Conservation (phyloP, 2,797 vertebrate species). For the Thripadectes ignobilis region DNA sequence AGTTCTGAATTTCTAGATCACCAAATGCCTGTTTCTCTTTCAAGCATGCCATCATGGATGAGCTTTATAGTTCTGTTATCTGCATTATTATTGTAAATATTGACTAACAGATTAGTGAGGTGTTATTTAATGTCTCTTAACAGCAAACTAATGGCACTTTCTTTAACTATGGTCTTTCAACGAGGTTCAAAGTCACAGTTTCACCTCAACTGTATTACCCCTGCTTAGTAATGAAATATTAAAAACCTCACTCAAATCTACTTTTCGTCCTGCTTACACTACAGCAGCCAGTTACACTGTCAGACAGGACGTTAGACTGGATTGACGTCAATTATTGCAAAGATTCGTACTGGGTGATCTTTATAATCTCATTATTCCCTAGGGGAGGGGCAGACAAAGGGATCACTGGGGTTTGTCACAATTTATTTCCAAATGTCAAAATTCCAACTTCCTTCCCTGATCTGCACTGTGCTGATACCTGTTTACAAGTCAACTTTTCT, state of each 20-base stretch:
- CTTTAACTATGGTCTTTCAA: neutral
- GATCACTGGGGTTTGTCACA: neutral
- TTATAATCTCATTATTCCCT: neutral
- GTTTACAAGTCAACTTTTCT: neutral
- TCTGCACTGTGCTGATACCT: neutral
- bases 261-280: neutral
- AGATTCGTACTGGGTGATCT: neutral
- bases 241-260: neutral
- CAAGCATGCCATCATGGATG: neutral
- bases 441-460: neutral
- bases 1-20: neutral
- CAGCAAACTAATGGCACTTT: neutral
- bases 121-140: neutral
- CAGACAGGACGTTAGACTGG: neutral
- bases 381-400: neutral
- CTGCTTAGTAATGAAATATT: neutral
- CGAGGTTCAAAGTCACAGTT: neutral
- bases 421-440: neutral
- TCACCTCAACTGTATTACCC: neutral
- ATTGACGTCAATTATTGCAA: constrained; percentile 4
- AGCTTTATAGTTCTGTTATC: neutral
- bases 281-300: neutral
- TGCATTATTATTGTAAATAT: neutral
- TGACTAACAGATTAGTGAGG: neutral
- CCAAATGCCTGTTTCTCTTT: neutral